Evolutionary conservation across 2,888 invertebrate species (phyloP), one percentile per base, ranked within the genome.

Genomic region (Cancer borealis): DNA sequence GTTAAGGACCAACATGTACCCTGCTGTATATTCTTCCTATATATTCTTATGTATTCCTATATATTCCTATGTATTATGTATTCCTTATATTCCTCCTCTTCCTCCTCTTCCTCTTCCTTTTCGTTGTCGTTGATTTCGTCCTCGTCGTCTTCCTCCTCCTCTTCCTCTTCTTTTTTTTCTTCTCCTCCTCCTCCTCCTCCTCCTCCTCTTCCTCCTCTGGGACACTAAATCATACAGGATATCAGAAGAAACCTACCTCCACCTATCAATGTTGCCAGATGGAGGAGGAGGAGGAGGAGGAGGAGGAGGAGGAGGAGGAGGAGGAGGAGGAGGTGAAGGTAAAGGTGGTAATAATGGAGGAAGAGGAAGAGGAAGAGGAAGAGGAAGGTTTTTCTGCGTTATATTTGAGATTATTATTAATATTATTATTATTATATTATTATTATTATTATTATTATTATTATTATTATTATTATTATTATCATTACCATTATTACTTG

Each of bases 211-310:
- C 79, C 79, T 79, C 79, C 79, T 79, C 30, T 12, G 79, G 79
- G 79, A 79, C 79, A 30, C 79, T 79, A 79, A 79, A 79, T 79
- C 79, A 79, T 79, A 79, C 79, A 79, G 79, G 30, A 79, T 79
- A 79, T 79, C 79, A 79, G 79, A 79, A 79, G 79, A 79, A 79
- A 79, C 73, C 73, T 73, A 21, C 73, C 21, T 73, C 73, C 73
- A 73, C 73, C 73, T 73, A n/a, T 73, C 73, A 73, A 73, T 73
- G 73, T 73, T 73, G 73, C 73, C 73, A 73, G 73, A 73, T 73
- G 73, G 66, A 17, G 66, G 66, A 54, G 66, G n/a, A n/a, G 66
- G n/a, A n/a, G 66, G n/a, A n/a, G 17, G 66, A 21, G 66, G 66
- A n/a, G 66, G 66, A n/a, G 17, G 66, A n/a, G 66, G 66, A 66